phyloP scores from a whole-genome alignment of 1,140 invertebrate species.

The Zeugodacus cucurbitae region DNA sequence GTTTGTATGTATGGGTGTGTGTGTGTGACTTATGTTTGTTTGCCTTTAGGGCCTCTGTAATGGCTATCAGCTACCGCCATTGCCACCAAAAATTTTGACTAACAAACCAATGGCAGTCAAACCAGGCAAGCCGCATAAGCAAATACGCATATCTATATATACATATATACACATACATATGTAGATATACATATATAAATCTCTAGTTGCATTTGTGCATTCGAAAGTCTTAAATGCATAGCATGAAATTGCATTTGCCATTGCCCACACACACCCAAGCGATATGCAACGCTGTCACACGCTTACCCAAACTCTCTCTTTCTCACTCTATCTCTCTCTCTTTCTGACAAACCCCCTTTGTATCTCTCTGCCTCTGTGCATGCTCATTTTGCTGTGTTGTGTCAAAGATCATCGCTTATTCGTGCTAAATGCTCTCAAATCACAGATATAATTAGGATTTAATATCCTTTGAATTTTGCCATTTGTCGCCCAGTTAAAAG shows the following conservation, averaged over 20 bases:
- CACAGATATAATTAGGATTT: conserved; percentile 32
- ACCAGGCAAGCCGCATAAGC: neutral
- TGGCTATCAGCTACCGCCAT: neutral
- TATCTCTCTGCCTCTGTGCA: too few species aligned
- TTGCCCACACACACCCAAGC: neutral
- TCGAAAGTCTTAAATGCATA: neutral
- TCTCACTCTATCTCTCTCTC: neutral
- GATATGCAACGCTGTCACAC: neutral
- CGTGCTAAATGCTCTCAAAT: conserved; percentile 24
- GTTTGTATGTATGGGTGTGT: neutral
- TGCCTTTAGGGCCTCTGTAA: conserved; percentile 8
- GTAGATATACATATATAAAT: neutral
- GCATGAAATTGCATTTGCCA: neutral
- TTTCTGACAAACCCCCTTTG: neutral
- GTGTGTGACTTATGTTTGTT: neutral
- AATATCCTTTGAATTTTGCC: conserved; percentile 38
- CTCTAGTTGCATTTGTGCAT: too few species aligned
- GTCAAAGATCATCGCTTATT: conserved; percentile 32
- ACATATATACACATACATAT: neutral
- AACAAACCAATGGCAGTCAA: conserved; percentile 19
- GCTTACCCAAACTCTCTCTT: too few species aligned
- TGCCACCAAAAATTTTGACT: conserved; percentile 25
- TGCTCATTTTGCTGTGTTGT: neutral
- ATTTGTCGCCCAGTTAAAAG: conserved; percentile 28
- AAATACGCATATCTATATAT: neutral